These are phyloP conservation scores for Nezara viridula DNA, from an alignment of 2,888 invertebrate genomes.

Conservation along the genomic window DNA sequence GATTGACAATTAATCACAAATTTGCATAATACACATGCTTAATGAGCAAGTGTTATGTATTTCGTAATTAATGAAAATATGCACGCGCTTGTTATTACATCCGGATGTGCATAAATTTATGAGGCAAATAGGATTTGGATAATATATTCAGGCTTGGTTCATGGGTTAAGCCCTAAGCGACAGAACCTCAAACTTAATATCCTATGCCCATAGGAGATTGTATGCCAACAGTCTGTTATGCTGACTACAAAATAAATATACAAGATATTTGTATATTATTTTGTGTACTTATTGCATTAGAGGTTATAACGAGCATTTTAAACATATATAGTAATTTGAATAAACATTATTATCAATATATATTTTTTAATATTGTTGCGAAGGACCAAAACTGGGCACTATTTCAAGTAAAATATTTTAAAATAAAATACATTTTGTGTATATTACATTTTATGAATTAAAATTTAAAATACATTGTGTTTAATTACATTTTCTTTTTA, in stretches of 20 bases:
- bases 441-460: no score
- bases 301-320: no score
- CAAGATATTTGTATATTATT: no score
- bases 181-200: slow-evolving; percentile 13
- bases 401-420: no score
- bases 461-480: no score
- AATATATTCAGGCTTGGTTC: neutral
- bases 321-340: no score
- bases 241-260: neutral
- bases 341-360: no score
- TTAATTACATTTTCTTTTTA: no score
- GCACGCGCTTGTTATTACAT: neutral
- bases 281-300: no score
- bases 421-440: no score
- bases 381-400: no score
- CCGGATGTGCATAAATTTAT: slow-evolving; percentile 13
- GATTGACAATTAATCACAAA: neutral
- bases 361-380: no score
- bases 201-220: neutral
- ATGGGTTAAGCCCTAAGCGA: slow-evolving; percentile 7
- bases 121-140: slow-evolving; percentile 10
- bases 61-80: neutral
- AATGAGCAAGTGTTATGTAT: neutral
- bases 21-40: neutral
- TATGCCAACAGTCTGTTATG: neutral